Evolutionary conservation across 1,140 invertebrate genomes (phyloP), one percentile per base, ranked within the genome.

Genomic region (Drosophila biarmipes): DNA sequence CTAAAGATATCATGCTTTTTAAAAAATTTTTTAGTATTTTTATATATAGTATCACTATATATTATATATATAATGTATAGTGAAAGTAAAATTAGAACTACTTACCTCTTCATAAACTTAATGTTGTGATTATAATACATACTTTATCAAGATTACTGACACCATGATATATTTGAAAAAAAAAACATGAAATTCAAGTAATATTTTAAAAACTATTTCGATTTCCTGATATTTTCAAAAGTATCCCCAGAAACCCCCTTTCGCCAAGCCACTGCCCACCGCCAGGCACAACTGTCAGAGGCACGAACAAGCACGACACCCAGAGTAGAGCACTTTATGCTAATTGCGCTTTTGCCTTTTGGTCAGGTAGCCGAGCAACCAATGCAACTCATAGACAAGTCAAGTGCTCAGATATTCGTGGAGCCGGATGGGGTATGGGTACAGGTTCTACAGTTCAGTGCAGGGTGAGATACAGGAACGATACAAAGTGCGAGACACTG

Each of bases 271-370:
- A 15, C 58, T 62, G 56, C 1, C 40, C 11, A 19, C 15, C 7
- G 56, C 43, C 15, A 29, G 53, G 55, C 55, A 31, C 34, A 38
- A 53, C 53, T 67, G 61, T 48, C 73, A 58, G 61, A 64, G 34
- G 7, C 34, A 31, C 49, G 34, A 54, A 38, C 66, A 21, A 53
- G 66, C 52, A 15, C 21, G 56, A 67, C 21, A 35, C 24, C 21
- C 21, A 38, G 38, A 67, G 62, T 45, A 49, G 55, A 61, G 78
- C 64, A 86, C 82, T 86, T 86, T 87, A 86, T 86, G 82, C 82
- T 86, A 86, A 86, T 86, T 86, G 82, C 82, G 71, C 82, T 63
- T 89, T 86, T 87, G 78, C 81, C 82, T 74, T 81, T 86, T 74
- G 81, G 73, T 67, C 81, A 74, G 72, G 75, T 76, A 57, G 63